Evolutionary conservation across 2,888 invertebrate species (phyloP).

Genomic region (Orthosia cruda): DNA sequence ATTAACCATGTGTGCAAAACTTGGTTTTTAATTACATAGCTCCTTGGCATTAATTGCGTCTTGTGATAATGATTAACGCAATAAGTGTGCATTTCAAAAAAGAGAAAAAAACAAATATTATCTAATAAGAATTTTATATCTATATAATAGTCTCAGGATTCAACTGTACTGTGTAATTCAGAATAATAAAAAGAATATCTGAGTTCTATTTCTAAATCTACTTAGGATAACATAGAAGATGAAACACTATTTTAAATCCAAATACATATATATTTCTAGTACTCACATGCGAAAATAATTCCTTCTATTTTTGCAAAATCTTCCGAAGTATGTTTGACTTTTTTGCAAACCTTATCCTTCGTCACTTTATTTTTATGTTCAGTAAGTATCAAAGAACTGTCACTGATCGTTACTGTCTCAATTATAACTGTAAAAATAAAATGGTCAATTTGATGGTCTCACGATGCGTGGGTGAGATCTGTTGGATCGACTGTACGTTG

Average conservation of each 20-base stretch:
- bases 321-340: conserved; percentile 1
- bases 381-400: conserved; percentile 53
- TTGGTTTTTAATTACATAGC: conserved; percentile 32
- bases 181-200: neutral
- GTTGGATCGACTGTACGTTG: conserved; percentile 56
- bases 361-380: conserved; percentile 53
- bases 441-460: conserved; percentile 70
- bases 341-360: conserved; percentile 59
- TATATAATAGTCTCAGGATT: neutral
- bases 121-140: neutral
- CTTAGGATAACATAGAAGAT: neutral
- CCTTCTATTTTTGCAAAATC: conserved; percentile 22
- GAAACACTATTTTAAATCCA: neutral
- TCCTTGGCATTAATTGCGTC: neutral
- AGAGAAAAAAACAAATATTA: neutral
- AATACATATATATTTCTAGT: neutral
- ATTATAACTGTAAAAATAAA: conserved; percentile 66
- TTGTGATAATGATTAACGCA: conserved; percentile 11
- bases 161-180: neutral
- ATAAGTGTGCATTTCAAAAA: neutral
- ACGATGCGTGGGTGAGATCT: conserved; percentile 65
- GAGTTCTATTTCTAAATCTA: neutral
- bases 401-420: conserved; percentile 59
- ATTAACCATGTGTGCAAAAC: conserved; percentile 29
- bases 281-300: conserved; percentile 53